Base-by-base conservation (phyloP, 2,797 vertebrate species). In the Pseudochirops corinnae region DNA sequence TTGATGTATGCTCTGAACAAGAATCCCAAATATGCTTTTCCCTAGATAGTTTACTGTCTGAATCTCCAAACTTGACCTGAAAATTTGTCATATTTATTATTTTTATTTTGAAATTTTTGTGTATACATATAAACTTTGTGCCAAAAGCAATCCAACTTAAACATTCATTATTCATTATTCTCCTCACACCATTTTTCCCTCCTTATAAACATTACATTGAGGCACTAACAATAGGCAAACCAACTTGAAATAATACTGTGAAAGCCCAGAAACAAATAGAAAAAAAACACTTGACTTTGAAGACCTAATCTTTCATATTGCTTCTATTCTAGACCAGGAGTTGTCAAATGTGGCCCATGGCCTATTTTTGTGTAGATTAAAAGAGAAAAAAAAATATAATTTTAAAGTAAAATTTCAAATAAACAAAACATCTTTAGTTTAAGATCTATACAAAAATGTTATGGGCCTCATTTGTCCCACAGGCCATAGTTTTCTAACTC, bases 81-180 rank as follows among this genome's bases (percentile, higher is more conserved):
- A 94, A 90, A 87, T 95, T 5, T 94, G 56, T 74, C 28, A 67
- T 90, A 55, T 11, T 87, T 57, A 55, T 57, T 93, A 39, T 5
- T 29, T 95, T 18, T 52, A 55, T 93, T 96, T 93, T 39, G 50
- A 62, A 95, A 39, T 67, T 93, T 92, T 57, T 82, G 9, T 12
- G n/a, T 95, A 94, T 62, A 28, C 1, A 29, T 33, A 57, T 94
- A 92, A 91, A 53, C 95, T 91, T 93, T 96, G 21, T 94, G 56
- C 31, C 24, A 94, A 96, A 95, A 92, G 28, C 31, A 55, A 55
- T 91, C n/a, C 46, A 56, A 91, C 21, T n/a, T 57, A 62, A 90
- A 67, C 18, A 9, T 28, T 87, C 55, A 90, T 92, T 18, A 53
- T 28, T 57, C 56, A 57, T 57, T 57, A 26, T 57, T 57, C 56